Evolutionary conservation across 2,888 invertebrate species (phyloP).

Genomic region (Nephrocerus scutellatus): DNA sequence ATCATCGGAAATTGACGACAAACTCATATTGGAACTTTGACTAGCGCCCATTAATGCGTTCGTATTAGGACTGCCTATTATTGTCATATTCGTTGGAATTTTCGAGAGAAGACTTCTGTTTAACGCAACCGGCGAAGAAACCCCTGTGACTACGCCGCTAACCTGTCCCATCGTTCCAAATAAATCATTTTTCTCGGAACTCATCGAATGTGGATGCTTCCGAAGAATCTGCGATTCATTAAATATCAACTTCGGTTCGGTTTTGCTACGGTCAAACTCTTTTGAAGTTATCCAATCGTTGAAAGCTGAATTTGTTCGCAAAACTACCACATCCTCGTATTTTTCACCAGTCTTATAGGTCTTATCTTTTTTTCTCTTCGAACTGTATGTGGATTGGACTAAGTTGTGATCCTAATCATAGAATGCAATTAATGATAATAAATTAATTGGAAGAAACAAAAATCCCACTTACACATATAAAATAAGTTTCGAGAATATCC

Average conservation of each 20-base stretch:
- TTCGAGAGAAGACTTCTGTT: slow-evolving; percentile 40
- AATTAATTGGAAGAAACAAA: background rate
- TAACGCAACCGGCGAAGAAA: too few relatives aligned
- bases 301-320: slow-evolving; percentile 40
- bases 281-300: slow-evolving; percentile 39
- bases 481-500: slow-evolving; percentile 46
- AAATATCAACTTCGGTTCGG: slow-evolving; percentile 18
- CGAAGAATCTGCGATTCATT: too few relatives aligned
- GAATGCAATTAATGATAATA: slow-evolving; percentile 1
- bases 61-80: slow-evolving; percentile 37
- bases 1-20: slow-evolving; percentile 38
- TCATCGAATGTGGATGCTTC: too few relatives aligned
- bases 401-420: slow-evolving; percentile 43
- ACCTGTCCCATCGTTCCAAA: background rate
- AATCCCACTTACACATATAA: slow-evolving; percentile 43
- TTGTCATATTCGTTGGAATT: slow-evolving; percentile 44
- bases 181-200: too few relatives aligned
- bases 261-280: slow-evolving; percentile 36
- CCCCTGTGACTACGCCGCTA: too few relatives aligned
- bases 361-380: slow-evolving; percentile 41
- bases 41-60: slow-evolving; percentile 29
- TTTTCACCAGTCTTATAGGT: slow-evolving; percentile 38
- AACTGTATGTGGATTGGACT: slow-evolving; percentile 45
- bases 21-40: slow-evolving; percentile 34
- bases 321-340: slow-evolving; percentile 43